Base-by-base conservation (phyloP, 2,113 vertebrate genomes). In the Nansenia antarctica region DNA sequence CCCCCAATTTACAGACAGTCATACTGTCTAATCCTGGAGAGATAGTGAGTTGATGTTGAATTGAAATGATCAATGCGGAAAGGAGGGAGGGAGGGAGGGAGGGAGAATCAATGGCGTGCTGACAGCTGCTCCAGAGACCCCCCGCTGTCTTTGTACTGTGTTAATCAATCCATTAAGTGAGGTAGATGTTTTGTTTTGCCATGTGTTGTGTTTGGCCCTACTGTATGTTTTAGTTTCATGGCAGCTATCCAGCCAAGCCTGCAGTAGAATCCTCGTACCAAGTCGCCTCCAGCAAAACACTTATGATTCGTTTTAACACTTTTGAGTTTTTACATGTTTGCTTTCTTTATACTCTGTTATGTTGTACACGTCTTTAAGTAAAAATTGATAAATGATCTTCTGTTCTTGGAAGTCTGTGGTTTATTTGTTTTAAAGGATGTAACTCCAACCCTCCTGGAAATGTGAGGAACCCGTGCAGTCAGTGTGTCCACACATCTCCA, bases 361-460 rank as follows among this genome's bases (percentile, higher is more conserved):
- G 69, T 72, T 88, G 76, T 84, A 64, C 61, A 83, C 76, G 76
- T 87, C 88, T 87, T 85, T 69, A 74, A 88, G 70, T 87, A 78
- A 85, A 86, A 68, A 62, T 20, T 11, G n/a, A n/a, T 53, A 53
- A 39, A 11, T 15, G 12, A 14, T 62, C 5, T 55, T n/a, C n/a
- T 30, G 26, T 15, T 7, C 0, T 20, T 49, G 45, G n/a, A n/a
- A 22, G 45, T 47, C 45, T 42, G 37, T 5, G 39, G 39, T 42
- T 49, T 49, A 49, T 20, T 49, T n/a, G 18, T 49, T 2, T 49
- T n/a, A n/a, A n/a, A n/a, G n/a, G n/a, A n/a, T n/a, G n/a, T n/a
- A n/a, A n/a, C n/a, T n/a, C n/a, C n/a, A n/a, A n/a, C n/a, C n/a
- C n/a, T n/a, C n/a, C n/a, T n/a, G n/a, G 45, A 49, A 49, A 49